Evolutionary conservation across 2,113 vertebrate genomes (phyloP).

Genomic region (Rhinichthys klamathensis): DNA sequence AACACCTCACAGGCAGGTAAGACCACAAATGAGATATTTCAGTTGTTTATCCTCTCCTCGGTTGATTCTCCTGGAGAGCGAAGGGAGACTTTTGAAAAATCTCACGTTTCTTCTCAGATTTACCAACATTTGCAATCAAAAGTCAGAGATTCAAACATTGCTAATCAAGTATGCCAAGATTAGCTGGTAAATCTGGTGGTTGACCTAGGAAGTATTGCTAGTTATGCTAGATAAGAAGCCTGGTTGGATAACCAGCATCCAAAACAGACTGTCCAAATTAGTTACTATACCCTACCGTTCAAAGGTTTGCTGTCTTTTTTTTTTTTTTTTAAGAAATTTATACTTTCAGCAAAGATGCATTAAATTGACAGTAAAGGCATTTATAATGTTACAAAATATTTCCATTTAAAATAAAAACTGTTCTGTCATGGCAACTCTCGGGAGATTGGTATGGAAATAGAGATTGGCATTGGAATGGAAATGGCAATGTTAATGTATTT

Average conservation of each 20-base stretch:
- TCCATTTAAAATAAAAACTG: neutral
- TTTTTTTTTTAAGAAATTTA: neutral
- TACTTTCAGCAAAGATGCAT: neutral
- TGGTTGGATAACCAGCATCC: neutral
- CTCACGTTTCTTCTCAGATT: neutral
- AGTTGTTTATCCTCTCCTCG: neutral
- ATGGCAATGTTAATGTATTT: too few species aligned
- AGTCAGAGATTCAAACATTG: neutral
- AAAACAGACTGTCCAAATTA: neutral
- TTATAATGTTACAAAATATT: neutral
- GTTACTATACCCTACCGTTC: neutral
- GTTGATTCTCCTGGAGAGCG: neutral
- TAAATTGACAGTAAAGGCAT: neutral
- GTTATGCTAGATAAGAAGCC: neutral
- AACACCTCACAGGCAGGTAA: neutral
- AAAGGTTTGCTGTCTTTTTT: neutral
- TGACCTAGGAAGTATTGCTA: neutral
- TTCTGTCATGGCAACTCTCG: too few species aligned
- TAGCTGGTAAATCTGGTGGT: neutral
- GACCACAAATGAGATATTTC: neutral
- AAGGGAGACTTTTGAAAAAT: neutral
- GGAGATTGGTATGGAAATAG: too few species aligned
- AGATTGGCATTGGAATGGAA: too few species aligned
- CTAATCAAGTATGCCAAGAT: neutral
- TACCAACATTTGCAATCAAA: neutral